phyloP scores from a whole-genome alignment of 2,113 vertebrate species.

The Apus apus region DNA sequence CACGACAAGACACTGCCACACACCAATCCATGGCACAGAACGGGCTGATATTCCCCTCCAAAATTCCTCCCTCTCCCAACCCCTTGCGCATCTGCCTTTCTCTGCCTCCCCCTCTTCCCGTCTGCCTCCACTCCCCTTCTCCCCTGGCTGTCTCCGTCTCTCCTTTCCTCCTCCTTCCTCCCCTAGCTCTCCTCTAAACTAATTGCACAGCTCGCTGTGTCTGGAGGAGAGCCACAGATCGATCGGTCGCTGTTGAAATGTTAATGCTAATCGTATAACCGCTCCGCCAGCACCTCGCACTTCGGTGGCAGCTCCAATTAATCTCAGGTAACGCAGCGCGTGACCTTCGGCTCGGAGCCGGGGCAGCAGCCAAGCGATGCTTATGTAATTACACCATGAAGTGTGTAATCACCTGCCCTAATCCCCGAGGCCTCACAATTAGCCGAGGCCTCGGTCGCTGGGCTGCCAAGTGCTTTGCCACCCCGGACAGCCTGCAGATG shows the following conservation, averaged over 20 bases:
- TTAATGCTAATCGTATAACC: conserved; percentile 94
- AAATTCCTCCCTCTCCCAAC: neutral
- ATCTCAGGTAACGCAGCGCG: conserved; percentile 92
- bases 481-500: conserved; percentile 85
- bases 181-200: conserved; percentile 78
- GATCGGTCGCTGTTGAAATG: conserved; percentile 87
- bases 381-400: conserved; percentile 97
- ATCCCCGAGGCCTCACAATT: conserved; percentile 93
- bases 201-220: conserved; percentile 79
- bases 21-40: rapidly evolving
- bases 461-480: conserved; percentile 81
- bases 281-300: conserved; percentile 85
- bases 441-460: conserved; percentile 82
- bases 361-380: conserved; percentile 90
- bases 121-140: neutral
- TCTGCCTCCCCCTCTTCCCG: neutral
- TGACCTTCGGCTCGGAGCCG: conserved; percentile 89
- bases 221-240: conserved; percentile 82
- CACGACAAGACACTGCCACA: rapidly evolving
- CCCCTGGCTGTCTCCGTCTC: neutral
- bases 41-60: rapidly evolving
- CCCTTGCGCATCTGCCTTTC: neutral
- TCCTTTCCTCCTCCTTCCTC: neutral
- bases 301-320: conserved; percentile 97
- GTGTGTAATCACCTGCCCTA: conserved; percentile 94